phyloP scores from a whole-genome alignment of 2,113 vertebrate genomes.

The Pelobates fuscus region DNA sequence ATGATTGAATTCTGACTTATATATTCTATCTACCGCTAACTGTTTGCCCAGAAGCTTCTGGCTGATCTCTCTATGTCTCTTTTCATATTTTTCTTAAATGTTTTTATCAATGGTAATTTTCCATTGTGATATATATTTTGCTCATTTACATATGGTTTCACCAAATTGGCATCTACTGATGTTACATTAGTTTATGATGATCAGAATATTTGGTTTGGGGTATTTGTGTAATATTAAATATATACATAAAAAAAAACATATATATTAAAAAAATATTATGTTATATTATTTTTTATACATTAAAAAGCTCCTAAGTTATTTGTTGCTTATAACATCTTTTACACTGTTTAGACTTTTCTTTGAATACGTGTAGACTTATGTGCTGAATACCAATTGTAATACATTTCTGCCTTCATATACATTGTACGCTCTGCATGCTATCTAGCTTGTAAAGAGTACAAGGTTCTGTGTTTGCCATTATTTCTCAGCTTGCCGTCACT shows the following conservation, averaged over 20 bases:
- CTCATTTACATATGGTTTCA: constrained; percentile 27
- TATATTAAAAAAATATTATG: too few species aligned
- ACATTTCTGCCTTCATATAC: not conserved
- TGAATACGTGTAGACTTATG: constrained; percentile 14
- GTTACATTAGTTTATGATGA: not conserved
- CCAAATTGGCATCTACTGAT: not conserved
- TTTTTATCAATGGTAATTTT: constrained; percentile 5
- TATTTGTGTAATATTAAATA: not conserved
- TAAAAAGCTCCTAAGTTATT: constrained; percentile 1
- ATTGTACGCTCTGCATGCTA: constrained; percentile 25
- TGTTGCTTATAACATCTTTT: constrained; percentile 9
- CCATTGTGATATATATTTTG: constrained; percentile 12
- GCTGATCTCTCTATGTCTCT: constrained; percentile 24
- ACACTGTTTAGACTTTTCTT: constrained; percentile 2
- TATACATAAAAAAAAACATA: not conserved
- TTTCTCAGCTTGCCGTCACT: constrained; percentile 25
- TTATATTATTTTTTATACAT: not conserved
- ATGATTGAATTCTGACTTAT: not conserved
- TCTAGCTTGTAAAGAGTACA: constrained; percentile 15
- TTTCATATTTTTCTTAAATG: constrained; percentile 16
- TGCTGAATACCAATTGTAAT: constrained; percentile 23
- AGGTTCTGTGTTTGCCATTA: constrained; percentile 10
- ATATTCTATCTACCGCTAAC: not conserved
- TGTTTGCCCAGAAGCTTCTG: constrained; percentile 29
- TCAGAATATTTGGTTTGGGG: not conserved